Percentiles rank a stretch among this genome's conserved stretches.
These are phyloP conservation scores for Rattus rattus DNA, from an alignment of 2,113 vertebrate genomes.

Conservation along the genomic window DNA sequence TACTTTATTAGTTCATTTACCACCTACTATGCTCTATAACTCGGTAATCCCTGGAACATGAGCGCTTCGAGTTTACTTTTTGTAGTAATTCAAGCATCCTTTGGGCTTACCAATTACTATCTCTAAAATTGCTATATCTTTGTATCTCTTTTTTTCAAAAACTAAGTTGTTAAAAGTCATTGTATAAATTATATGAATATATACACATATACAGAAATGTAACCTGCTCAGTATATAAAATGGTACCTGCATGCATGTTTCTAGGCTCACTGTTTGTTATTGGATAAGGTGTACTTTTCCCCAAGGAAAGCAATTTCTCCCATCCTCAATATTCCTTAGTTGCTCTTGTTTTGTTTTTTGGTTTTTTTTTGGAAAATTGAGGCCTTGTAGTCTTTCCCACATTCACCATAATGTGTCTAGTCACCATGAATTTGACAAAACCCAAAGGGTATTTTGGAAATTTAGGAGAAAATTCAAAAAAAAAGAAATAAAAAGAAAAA, in stretches of 20 bases:
- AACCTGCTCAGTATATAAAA: neutral
- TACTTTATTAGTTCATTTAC: conserved; percentile 89
- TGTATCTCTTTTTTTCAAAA: conserved; percentile 49
- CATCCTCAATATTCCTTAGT: neutral
- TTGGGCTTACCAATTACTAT: conserved; percentile 52
- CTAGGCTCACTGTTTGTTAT: neutral
- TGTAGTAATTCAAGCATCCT: conserved; percentile 63
- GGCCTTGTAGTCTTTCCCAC: neutral
- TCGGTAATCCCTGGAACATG: conserved; percentile 82
- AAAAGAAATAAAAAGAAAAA: neutral
- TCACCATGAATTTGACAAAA: neutral
- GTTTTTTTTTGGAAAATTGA: neutral
- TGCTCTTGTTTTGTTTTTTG: neutral
- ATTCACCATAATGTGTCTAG: neutral
- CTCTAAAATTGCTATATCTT: conserved; percentile 31
- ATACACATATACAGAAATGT: neutral
- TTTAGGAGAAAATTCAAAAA: neutral
- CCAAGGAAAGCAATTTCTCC: neutral
- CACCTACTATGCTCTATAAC: conserved; percentile 84
- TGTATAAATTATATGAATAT: fast-evolving
- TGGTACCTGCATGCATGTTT: neutral
- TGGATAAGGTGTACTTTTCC: neutral
- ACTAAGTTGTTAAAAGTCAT: neutral
- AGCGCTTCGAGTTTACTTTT: conserved; percentile 70
- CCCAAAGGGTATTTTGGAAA: neutral